phyloP scores from a whole-genome alignment of 2,888 invertebrate species.

The Mythimna pallens region DNA sequence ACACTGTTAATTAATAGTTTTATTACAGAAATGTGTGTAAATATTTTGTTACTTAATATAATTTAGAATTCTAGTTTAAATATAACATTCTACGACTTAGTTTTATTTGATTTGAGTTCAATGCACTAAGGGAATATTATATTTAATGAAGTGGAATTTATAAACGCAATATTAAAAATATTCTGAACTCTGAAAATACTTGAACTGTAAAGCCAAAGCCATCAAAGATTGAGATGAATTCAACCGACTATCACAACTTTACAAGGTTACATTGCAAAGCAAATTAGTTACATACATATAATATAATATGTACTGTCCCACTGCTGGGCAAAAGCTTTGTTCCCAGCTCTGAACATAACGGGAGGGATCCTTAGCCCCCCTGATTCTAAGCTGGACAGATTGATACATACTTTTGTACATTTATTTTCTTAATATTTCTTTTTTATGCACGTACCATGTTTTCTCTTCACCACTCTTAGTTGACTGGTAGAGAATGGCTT shows the following conservation, averaged over 20 bases:
- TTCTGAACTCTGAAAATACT: not conserved
- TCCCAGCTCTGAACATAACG: no score
- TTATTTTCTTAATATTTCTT: no score
- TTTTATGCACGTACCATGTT: no score
- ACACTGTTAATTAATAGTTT: conserved; percentile 38
- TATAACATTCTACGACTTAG: not conserved
- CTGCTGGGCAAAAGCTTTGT: no score
- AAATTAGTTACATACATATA: not conserved
- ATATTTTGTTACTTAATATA: conserved; percentile 25
- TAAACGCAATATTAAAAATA: not conserved
- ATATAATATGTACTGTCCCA: no score
- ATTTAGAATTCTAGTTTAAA: conserved; percentile 5
- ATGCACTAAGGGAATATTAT: not conserved
- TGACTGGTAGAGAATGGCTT: no score
- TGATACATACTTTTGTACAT: no score
- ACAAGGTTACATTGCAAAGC: not conserved
- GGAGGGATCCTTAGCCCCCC: no score
- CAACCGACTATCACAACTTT: not conserved
- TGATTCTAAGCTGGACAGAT: no score
- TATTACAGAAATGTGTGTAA: conserved; percentile 41
- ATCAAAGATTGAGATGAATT: not conserved
- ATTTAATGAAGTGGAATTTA: not conserved
- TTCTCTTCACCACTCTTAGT: no score
- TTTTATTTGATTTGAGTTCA: not conserved
- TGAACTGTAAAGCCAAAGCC: not conserved